A percentile compares a stretch with the other conserved stretches of the same genome.
These are phyloP conservation scores for Paramacrobiotus metropolitanus DNA, from an alignment of 1,140 invertebrate species.

Conservation along the genomic window DNA sequence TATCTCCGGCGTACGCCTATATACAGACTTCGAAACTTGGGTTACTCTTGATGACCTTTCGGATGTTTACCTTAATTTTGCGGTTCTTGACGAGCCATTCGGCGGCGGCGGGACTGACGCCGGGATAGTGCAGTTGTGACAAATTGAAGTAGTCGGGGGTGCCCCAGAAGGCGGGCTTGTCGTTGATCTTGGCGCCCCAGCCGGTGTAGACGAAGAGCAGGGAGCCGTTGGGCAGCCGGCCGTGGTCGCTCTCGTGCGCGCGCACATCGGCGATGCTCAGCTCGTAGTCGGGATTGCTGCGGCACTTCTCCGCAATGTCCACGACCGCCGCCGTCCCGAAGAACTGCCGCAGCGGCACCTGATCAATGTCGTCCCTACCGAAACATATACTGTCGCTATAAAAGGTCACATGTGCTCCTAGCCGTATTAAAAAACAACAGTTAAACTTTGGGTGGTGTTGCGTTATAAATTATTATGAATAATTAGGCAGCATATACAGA, in stretches of 20 bases:
- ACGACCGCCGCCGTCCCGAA: slow-evolving; percentile 13
- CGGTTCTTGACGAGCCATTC: slow-evolving; percentile 15
- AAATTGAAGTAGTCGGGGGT: slow-evolving; percentile 9
- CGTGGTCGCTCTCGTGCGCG: slow-evolving; percentile 14
- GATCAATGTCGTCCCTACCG: slow-evolving; percentile 5
- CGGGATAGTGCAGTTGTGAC: slow-evolving; percentile 16
- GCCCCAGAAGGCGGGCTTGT: slow-evolving; percentile 13
- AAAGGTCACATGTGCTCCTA: too few relatives aligned
- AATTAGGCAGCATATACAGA: too few relatives aligned
- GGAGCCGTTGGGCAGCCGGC: slow-evolving; percentile 13
- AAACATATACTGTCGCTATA: too few relatives aligned
- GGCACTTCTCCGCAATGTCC: slow-evolving; percentile 11
- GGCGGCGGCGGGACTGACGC: slow-evolving; percentile 13
- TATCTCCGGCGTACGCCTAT: too few relatives aligned
- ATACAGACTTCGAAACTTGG: too few relatives aligned
- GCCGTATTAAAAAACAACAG: too few relatives aligned
- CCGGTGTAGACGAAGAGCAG: slow-evolving; percentile 18
- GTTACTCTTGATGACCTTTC: too few relatives aligned
- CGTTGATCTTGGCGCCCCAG: slow-evolving; percentile 14
- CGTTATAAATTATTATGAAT: too few relatives aligned
- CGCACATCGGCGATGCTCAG: slow-evolving; percentile 13
- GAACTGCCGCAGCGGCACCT: slow-evolving; percentile 14
- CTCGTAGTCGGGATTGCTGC: slow-evolving; percentile 12
- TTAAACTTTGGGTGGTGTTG: too few relatives aligned
- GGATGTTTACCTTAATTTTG: slow-evolving; percentile 1